Evolutionary conservation across 2,797 vertebrate species (phyloP).

Genomic region (Myripristis murdjan): DNA sequence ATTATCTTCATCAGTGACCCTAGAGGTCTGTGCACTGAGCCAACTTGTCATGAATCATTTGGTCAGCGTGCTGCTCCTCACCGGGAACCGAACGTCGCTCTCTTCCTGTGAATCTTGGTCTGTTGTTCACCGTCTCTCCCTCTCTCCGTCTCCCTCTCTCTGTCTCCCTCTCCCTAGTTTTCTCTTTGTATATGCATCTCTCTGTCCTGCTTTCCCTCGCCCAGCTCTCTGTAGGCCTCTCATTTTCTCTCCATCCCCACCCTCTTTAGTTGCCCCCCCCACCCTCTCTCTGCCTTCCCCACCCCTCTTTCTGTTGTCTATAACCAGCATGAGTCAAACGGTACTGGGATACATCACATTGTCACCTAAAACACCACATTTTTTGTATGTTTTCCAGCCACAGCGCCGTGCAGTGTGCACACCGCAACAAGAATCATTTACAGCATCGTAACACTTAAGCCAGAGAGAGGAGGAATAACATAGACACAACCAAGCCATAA

Average conservation of each 20-base stretch:
- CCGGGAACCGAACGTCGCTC: constrained; percentile 35
- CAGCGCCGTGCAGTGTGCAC: constrained; percentile 2
- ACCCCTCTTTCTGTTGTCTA: neutral
- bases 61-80: constrained; percentile 36
- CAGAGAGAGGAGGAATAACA: constrained; percentile 22
- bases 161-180: too few relatives aligned
- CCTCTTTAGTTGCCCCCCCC: constrained; percentile 1
- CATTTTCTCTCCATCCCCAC: neutral
- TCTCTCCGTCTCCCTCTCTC: neutral
- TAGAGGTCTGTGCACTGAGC: constrained; percentile 59
- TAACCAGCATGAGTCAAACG: constrained; percentile 1
- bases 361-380: neutral
- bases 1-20: constrained; percentile 54
- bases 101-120: constrained; percentile 25
- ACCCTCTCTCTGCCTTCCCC: neutral
- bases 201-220: neutral
- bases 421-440: too few relatives aligned
- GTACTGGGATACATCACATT: neutral
- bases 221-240: constrained; percentile 1
- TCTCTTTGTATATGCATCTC: too few relatives aligned
- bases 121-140: too few relatives aligned
- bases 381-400: neutral
- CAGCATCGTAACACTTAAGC: constrained; percentile 16
- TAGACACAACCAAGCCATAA: constrained; percentile 29
- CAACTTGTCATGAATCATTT: constrained; percentile 74